phyloP scores from a whole-genome alignment of 2,113 vertebrate species.

The Mormyrus lacerda region DNA sequence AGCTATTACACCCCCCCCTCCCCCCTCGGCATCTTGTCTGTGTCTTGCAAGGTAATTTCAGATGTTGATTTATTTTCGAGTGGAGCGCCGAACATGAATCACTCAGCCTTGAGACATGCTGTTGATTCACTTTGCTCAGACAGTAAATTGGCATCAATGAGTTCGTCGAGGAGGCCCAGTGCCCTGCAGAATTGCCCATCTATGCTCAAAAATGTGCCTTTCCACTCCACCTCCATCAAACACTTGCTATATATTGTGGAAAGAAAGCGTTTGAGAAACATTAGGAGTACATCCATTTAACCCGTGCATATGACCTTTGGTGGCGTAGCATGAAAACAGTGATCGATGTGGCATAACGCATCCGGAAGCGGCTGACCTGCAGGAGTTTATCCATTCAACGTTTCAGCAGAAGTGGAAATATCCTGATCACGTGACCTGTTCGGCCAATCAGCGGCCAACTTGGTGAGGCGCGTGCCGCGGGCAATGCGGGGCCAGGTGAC shows the following conservation, averaged over 20 bases:
- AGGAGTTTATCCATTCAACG: not conserved
- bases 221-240: not conserved
- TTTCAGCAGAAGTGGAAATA: not conserved
- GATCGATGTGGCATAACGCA: not conserved
- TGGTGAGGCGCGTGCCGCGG: not conserved
- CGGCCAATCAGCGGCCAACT: constrained; percentile 10
- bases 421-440: not conserved
- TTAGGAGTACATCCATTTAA: not conserved
- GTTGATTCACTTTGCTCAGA: not conserved
- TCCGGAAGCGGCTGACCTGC: not conserved
- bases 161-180: not conserved
- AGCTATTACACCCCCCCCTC: not conserved
- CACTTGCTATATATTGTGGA: not conserved
- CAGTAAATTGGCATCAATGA: not conserved
- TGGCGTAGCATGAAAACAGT: not conserved
- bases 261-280: not conserved
- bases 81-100: not conserved
- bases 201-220: not conserved
- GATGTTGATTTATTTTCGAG: constrained; percentile 24
- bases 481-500: not conserved
- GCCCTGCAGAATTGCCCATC: not conserved
- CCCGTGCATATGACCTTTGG: not conserved
- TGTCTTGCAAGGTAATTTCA: not conserved
- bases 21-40: not conserved
- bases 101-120: constrained; percentile 5